phyloP scores from a whole-genome alignment of 2,888 invertebrate species.

The Tortrix viridana region DNA sequence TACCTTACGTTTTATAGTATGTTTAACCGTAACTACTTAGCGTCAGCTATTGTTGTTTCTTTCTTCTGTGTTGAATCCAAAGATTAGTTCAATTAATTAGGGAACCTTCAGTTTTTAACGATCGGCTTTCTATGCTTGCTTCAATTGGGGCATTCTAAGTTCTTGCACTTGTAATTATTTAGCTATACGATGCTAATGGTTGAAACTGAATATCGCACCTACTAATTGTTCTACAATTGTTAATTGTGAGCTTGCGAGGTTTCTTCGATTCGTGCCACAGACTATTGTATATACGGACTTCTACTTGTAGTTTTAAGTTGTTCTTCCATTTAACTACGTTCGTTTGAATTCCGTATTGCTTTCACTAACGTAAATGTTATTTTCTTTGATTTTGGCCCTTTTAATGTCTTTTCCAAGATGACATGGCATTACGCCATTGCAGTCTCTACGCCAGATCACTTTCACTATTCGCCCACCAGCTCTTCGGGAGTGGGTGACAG shows the following conservation, averaged over 20 bases:
- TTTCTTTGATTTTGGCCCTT: neutral
- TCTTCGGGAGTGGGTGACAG: constrained; percentile 44
- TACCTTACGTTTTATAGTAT: too few species aligned
- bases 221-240: constrained; percentile 71
- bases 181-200: constrained; percentile 65
- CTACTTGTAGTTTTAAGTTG: constrained; percentile 5
- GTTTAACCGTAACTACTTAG: neutral
- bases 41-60: neutral
- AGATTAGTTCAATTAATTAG: too few species aligned
- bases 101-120: neutral
- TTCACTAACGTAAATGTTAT: too few species aligned
- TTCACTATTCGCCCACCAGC: constrained; percentile 68
- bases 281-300: constrained; percentile 4
- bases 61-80: neutral
- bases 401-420: constrained; percentile 18
- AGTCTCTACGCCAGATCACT: constrained; percentile 55
- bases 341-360: too few species aligned
- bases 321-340: neutral
- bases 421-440: constrained; percentile 46
- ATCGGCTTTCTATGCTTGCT: constrained; percentile 1
- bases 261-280: constrained; percentile 54
- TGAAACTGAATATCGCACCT: constrained; percentile 56
- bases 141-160: constrained; percentile 46
- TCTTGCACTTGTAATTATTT: constrained; percentile 55
- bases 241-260: constrained; percentile 60